Percentiles rank a stretch among this genome's conserved stretches.
These are phyloP conservation scores for Saxidomus purpurata DNA, from an alignment of 1,140 invertebrate genomes.

Conservation along the genomic window DNA sequence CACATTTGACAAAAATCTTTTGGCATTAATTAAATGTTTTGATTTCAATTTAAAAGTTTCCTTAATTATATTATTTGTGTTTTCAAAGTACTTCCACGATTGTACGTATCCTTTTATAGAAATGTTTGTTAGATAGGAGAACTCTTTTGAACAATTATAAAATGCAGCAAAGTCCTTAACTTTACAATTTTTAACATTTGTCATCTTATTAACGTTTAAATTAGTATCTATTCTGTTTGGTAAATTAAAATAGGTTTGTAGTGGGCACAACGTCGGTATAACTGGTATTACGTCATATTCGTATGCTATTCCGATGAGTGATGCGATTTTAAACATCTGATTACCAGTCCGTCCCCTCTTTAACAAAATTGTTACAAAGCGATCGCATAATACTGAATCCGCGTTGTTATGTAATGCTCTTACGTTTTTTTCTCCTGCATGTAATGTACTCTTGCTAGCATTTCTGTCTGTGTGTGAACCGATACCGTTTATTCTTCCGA, in stretches of 20 bases:
- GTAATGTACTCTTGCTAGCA: too few relatives aligned
- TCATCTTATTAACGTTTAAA: neutral
- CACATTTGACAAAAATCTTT: too few relatives aligned
- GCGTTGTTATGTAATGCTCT: too few relatives aligned
- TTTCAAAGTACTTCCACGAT: too few relatives aligned
- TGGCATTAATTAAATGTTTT: neutral
- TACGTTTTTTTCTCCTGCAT: too few relatives aligned
- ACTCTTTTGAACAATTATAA: neutral
- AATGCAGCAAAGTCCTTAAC: neutral
- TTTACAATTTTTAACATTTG: neutral
- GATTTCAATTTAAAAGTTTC: conserved; percentile 63
- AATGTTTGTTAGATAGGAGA: neutral
- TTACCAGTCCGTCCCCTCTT: too few relatives aligned
- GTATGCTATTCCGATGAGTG: neutral
- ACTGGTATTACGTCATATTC: neutral
- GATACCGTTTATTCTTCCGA: too few relatives aligned
- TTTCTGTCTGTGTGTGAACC: too few relatives aligned
- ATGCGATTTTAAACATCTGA: too few relatives aligned
- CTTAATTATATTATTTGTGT: too few relatives aligned
- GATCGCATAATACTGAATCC: too few relatives aligned
- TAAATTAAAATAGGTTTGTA: neutral
- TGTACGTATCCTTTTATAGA: conserved; percentile 55
- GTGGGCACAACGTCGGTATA: neutral
- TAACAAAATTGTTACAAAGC: too few relatives aligned
- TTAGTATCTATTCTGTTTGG: neutral